Evolutionary conservation across 35 echinoderm and acorn worm genomes (phyloP).

Genomic region (Ophiothrix spiculata): DNA sequence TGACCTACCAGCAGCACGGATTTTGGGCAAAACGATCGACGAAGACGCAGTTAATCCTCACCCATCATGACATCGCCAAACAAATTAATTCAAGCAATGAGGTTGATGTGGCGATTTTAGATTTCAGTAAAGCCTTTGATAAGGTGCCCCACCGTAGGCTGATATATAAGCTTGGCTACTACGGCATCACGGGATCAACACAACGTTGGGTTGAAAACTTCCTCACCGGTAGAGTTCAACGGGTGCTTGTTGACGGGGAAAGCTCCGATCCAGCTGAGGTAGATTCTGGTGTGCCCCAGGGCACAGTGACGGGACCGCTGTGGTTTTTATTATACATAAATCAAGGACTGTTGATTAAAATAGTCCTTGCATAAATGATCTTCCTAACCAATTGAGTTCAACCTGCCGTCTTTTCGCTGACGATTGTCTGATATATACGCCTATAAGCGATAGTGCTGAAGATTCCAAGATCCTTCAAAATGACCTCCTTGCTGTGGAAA

Average conservation of each 20-base stretch:
- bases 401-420: constrained; percentile 34
- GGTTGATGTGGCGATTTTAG: neutral
- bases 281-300: constrained; percentile 51
- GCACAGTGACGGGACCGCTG: constrained; percentile 55
- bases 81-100: neutral
- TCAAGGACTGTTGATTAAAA: constrained; percentile 9
- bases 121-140: constrained; percentile 20
- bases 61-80: neutral
- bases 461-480: constrained; percentile 13
- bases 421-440: constrained; percentile 39
- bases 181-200: constrained; percentile 23
- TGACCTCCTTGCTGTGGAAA: neutral
- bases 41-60: neutral
- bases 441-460: neutral
- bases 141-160: neutral
- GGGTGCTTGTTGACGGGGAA: constrained; percentile 56
- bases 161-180: neutral
- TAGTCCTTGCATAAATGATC: too few relatives aligned
- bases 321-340: constrained; percentile 53
- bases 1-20: neutral
- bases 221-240: constrained; percentile 20
- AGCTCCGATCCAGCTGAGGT: constrained; percentile 11
- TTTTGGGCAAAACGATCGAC: neutral
- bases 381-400: constrained; percentile 2
- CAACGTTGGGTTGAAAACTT: constrained; percentile 22